A percentile compares a stretch with the other conserved stretches of the same genome.
These are phyloP conservation scores for Strigamia maritima DNA, from an alignment of 2,888 invertebrate species.

Conservation along the genomic window DNA sequence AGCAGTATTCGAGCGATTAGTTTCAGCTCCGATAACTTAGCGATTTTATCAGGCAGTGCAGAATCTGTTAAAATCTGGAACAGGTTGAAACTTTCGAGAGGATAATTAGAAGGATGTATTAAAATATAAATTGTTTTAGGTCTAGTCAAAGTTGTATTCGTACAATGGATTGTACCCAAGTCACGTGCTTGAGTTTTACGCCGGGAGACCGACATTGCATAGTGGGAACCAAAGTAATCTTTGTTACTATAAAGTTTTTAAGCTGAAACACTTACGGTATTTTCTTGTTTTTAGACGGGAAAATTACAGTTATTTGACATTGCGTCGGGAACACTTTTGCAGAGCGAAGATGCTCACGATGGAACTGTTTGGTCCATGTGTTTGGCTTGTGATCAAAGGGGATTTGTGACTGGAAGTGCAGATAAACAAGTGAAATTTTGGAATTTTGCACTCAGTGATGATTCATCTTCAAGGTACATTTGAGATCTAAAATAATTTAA, in stretches of 20 bases:
- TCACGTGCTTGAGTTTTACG: slow-evolving; percentile 72
- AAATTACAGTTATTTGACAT: slow-evolving; percentile 78
- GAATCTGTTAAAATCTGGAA: slow-evolving; percentile 94
- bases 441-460: slow-evolving; percentile 78
- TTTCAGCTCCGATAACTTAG: slow-evolving; percentile 87
- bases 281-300: slow-evolving; percentile 59
- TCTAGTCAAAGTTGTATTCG: slow-evolving; percentile 59
- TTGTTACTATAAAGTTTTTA: not conserved
- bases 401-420: slow-evolving; percentile 79
- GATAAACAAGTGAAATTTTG: slow-evolving; percentile 91
- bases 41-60: slow-evolving; percentile 78
- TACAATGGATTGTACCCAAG: slow-evolving; percentile 67
- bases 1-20: slow-evolving; percentile 81
- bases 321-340: slow-evolving; percentile 73
- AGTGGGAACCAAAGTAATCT: slow-evolving; percentile 69
- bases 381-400: slow-evolving; percentile 74
- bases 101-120: no score
- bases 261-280: not conserved
- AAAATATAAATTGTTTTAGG: no score
- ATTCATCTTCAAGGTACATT: slow-evolving; percentile 35
- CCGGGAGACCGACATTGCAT: slow-evolving; percentile 88
- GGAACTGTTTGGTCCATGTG: slow-evolving; percentile 76
- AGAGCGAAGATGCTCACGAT: slow-evolving; percentile 75
- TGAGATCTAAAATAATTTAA: not conserved
- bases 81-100: no score